These are phyloP conservation scores for Arctopsyche grandis DNA, from an alignment of 1,140 invertebrate species.

Conservation along the genomic window DNA sequence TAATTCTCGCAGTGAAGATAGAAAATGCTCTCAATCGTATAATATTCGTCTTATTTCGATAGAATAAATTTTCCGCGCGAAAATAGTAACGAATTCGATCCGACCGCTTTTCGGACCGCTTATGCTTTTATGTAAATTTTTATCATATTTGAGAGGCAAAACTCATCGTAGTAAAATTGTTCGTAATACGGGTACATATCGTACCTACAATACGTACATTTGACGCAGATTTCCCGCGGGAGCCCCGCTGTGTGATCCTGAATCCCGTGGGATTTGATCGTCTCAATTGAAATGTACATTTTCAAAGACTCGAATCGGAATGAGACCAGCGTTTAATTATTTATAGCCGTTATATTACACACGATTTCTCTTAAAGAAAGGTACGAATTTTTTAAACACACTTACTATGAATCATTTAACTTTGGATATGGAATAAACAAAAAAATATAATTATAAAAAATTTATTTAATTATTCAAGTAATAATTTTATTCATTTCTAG, in stretches of 20 bases:
- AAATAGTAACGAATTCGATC: neutral
- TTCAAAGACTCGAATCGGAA: neutral
- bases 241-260: neutral
- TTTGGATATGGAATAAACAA: too few species aligned
- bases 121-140: conserved; percentile 18
- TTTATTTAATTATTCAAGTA: too few species aligned
- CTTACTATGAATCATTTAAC: too few species aligned
- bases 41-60: too few species aligned
- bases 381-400: too few species aligned
- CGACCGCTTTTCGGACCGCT: neutral
- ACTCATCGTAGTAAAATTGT: too few species aligned
- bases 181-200: too few species aligned
- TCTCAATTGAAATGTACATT: neutral
- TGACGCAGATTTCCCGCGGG: neutral
- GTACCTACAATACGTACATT: neutral
- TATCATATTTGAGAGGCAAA: neutral
- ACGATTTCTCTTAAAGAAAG: too few species aligned
- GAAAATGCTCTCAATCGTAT: neutral
- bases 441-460: too few species aligned
- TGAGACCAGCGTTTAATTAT: neutral
- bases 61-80: neutral
- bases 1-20: neutral
- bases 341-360: neutral
- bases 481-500: too few species aligned
- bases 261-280: neutral